Percentiles rank a stretch among this genome's conserved stretches.
phyloP scores from a whole-genome alignment of 2,797 vertebrate genomes.

The Tapirus indicus region DNA sequence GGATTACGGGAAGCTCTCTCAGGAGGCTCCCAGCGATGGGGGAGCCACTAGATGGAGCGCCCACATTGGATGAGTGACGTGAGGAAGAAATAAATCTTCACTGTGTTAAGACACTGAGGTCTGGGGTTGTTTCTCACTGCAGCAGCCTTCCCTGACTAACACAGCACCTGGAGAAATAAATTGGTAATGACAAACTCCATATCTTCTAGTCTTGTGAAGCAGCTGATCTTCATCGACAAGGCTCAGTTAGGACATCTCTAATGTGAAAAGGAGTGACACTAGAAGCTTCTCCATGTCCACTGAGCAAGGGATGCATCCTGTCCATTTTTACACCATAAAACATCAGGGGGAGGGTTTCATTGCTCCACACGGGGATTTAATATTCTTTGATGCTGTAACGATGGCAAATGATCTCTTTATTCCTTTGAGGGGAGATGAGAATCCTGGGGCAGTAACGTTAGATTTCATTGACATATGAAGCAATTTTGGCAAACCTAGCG shows the following conservation, averaged over 20 bases:
- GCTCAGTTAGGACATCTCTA: not conserved
- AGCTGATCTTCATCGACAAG: not conserved
- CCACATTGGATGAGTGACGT: fast-evolving
- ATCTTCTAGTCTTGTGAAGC: not conserved
- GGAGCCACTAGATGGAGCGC: not conserved
- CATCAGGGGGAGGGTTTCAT: not conserved
- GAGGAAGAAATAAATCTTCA: not conserved
- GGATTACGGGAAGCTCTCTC: not conserved
- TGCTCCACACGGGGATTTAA: not conserved
- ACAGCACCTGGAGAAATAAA: not conserved
- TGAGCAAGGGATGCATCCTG: not conserved
- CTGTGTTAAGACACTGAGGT: not conserved
- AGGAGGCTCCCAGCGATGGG: fast-evolving
- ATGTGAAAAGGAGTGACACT: not conserved
- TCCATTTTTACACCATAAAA: not conserved
- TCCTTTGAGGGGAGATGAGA: not conserved
- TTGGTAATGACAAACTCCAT: not conserved
- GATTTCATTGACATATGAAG: slow-evolving; percentile 78
- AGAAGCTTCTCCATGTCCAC: not conserved
- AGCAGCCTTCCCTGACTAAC: not conserved
- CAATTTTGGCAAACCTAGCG: slow-evolving; percentile 76
- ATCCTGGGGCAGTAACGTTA: slow-evolving; percentile 56
- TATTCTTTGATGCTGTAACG: slow-evolving; percentile 29
- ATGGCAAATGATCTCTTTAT: slow-evolving; percentile 43
- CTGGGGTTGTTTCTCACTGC: not conserved